Conservation (phyloP, 2,113 vertebrate species). For the Australoheros scitulus region DNA sequence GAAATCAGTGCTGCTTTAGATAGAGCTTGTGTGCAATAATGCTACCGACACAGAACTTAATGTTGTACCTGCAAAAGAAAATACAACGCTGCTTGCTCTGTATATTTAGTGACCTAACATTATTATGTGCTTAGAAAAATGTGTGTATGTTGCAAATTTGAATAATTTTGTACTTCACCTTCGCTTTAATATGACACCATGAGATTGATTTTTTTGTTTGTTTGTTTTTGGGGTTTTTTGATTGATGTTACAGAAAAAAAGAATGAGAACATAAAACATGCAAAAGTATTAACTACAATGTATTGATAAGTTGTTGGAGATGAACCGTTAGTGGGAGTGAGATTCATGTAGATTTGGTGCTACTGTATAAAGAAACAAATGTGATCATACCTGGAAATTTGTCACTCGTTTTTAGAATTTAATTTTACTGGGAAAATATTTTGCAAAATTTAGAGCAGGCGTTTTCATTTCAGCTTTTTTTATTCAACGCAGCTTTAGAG, state of each 20-base stretch:
- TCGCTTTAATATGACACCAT: slow-evolving; percentile 39
- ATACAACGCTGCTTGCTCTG: slow-evolving; percentile 62
- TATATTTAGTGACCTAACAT: slow-evolving; percentile 49
- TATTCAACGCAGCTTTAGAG: slow-evolving; percentile 45
- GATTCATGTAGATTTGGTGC: slow-evolving; percentile 69
- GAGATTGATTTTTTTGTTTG: neutral
- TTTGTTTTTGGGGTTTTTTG: neutral
- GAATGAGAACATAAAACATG: slow-evolving; percentile 13
- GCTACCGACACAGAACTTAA: slow-evolving; percentile 53
- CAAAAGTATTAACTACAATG: slow-evolving; percentile 16
- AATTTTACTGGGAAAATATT: slow-evolving; percentile 43
- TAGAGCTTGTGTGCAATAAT: slow-evolving; percentile 69
- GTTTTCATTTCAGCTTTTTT: slow-evolving; percentile 41
- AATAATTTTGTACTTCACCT: slow-evolving; percentile 45
- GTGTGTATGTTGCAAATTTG: slow-evolving; percentile 46
- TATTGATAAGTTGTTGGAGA: slow-evolving; percentile 15
- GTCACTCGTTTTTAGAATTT: slow-evolving; percentile 23
- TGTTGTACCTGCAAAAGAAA: slow-evolving; percentile 63
- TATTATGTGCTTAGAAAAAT: slow-evolving; percentile 45
- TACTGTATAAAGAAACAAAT: slow-evolving; percentile 66
- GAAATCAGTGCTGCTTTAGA: slow-evolving; percentile 63
- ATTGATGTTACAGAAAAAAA: slow-evolving; percentile 42
- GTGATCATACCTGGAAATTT: slow-evolving; percentile 32
- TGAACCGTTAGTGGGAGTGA: slow-evolving; percentile 19
- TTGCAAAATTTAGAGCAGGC: slow-evolving; percentile 18